phyloP scores from a whole-genome alignment of 1,140 invertebrate species.

The Caenorhabditis tropicalis region DNA sequence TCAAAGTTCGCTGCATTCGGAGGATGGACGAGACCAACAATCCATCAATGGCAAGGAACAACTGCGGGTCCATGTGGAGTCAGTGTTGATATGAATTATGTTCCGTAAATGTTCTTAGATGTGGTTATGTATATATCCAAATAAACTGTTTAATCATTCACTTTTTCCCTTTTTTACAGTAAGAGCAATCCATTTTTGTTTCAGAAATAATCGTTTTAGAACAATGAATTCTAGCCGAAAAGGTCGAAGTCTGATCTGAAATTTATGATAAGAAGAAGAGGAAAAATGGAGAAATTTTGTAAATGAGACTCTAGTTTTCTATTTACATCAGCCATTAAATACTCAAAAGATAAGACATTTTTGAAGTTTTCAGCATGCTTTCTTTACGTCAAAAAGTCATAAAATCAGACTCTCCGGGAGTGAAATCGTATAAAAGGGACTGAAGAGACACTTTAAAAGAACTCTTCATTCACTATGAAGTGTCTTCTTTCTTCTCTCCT shows the following conservation, averaged over 20 bases:
- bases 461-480: background rate
- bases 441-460: background rate
- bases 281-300: background rate
- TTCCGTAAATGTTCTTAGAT: background rate
- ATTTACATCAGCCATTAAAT: background rate
- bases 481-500: background rate
- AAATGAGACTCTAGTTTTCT: background rate
- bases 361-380: conserved; percentile 9
- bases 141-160: background rate
- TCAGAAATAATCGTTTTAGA: background rate
- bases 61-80: conserved; percentile 54
- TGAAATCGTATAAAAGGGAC: background rate
- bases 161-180: background rate
- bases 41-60: conserved; percentile 51
- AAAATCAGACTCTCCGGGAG: background rate
- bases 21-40: conserved; percentile 51
- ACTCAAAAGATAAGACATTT: background rate
- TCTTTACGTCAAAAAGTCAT: background rate
- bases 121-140: background rate
- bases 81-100: conserved; percentile 56
- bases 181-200: background rate
- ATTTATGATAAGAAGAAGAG: background rate
- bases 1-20: conserved; percentile 50
- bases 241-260: background rate
- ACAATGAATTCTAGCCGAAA: background rate